Percentiles rank a stretch among this genome's conserved stretches.
phyloP scores from a whole-genome alignment of 2,888 invertebrate species.

The Drosophila fulvimacula region DNA sequence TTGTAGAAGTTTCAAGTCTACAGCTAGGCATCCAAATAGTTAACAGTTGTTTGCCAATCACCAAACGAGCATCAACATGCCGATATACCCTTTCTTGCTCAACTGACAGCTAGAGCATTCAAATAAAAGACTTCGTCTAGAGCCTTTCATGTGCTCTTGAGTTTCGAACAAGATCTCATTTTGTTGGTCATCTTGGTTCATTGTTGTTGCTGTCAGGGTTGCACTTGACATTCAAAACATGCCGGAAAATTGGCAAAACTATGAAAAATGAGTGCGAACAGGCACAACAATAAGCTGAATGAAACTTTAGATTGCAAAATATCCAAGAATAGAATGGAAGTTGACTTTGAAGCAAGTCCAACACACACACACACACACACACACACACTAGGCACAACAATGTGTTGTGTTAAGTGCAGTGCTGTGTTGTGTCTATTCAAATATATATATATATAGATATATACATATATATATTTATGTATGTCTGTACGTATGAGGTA shows the following conservation, averaged over 20 bases:
- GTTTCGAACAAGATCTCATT: constrained; percentile 16
- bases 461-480: no score
- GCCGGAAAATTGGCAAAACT: constrained; percentile 55
- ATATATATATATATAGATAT: constrained; percentile 9
- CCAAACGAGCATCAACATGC: background rate
- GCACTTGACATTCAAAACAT: constrained; percentile 66
- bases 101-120: background rate
- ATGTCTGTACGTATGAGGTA: constrained; percentile 55
- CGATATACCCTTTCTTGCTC: background rate
- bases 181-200: constrained; percentile 21
- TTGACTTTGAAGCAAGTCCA: constrained; percentile 50
- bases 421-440: constrained; percentile 32
- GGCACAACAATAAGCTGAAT: constrained; percentile 29
- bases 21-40: no score
- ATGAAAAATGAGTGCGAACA: constrained; percentile 30
- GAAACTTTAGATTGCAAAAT: constrained; percentile 69
- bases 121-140: background rate
- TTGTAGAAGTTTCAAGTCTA: background rate
- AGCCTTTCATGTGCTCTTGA: constrained; percentile 38
- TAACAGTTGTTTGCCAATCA: no score
- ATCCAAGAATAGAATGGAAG: constrained; percentile 64
- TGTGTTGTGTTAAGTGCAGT: constrained; percentile 49
- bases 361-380: constrained; percentile 9
- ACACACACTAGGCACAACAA: constrained; percentile 23
- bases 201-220: constrained; percentile 40